Evolutionary conservation across 2,888 invertebrate genomes (phyloP).

Genomic region (Phasia obesa): DNA sequence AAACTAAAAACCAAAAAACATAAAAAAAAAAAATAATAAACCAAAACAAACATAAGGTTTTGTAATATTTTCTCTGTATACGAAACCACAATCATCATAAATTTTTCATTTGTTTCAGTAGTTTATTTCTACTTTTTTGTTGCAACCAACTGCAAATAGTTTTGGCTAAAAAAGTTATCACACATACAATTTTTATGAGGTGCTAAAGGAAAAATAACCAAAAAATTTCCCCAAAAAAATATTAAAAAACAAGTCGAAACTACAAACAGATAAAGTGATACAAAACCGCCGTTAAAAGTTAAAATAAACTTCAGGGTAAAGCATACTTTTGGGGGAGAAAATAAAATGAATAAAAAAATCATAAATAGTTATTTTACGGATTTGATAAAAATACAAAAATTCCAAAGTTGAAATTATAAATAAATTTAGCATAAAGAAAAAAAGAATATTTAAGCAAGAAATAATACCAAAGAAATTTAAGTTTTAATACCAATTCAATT

Average conservation of each 20-base stretch:
- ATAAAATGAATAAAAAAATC: background rate
- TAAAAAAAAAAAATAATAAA: conserved; percentile 6
- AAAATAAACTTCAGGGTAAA: conserved; percentile 44
- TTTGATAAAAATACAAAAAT: too few species aligned
- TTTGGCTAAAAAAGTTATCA: conserved; percentile 35
- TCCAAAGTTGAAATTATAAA: background rate
- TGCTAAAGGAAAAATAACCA: conserved; percentile 31
- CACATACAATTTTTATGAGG: conserved; percentile 50
- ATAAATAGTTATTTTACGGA: background rate
- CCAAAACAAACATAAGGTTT: conserved; percentile 29
- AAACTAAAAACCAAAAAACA: background rate
- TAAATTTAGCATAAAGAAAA: background rate
- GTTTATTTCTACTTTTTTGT: conserved; percentile 12
- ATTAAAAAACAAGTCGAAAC: conserved; percentile 8
- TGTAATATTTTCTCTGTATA: conserved; percentile 11
- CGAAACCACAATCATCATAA: conserved; percentile 60
- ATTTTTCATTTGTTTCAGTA: conserved; percentile 51
- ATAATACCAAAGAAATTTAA: too few species aligned
- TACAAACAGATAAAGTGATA: conserved; percentile 51
- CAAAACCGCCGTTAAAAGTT: conserved; percentile 57
- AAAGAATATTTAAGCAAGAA: too few species aligned
- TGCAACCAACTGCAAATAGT: conserved; percentile 45
- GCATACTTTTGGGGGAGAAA: conserved; percentile 41
- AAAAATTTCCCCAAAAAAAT: conserved; percentile 1
- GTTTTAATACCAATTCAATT: background rate